These are phyloP conservation scores for Tenthredo livida DNA, from an alignment of 2,888 invertebrate species.

Conservation along the genomic window DNA sequence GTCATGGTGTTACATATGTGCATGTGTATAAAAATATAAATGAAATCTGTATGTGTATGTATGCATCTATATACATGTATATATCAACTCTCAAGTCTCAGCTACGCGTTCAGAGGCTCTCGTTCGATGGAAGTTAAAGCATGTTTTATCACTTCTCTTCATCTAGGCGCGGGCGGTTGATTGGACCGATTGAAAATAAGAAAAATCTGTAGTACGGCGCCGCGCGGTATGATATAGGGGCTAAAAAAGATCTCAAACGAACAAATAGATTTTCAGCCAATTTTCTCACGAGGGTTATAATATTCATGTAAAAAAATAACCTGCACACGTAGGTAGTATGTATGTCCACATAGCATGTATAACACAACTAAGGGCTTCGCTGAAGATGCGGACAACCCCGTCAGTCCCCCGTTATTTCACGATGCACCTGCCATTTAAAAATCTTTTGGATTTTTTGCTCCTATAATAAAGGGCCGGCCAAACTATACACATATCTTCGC, in stretches of 20 bases:
- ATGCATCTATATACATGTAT: background rate
- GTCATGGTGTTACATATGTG: background rate
- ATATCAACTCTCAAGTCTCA: background rate
- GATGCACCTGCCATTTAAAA: conserved; percentile 14
- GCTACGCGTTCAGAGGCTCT: conserved; percentile 58
- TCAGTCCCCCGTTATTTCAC: background rate
- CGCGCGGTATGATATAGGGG: background rate
- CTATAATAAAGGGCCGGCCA: background rate
- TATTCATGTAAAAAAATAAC: background rate
- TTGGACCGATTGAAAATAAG: conserved; percentile 51
- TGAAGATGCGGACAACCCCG: background rate
- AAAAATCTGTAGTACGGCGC: conserved; percentile 14
- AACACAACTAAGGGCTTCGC: background rate
- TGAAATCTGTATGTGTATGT: background rate
- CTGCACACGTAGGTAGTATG: too few relatives aligned
- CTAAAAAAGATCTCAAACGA: background rate
- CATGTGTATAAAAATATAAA: background rate
- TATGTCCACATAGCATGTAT: background rate
- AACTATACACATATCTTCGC: background rate
- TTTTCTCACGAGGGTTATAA: conserved; percentile 3
- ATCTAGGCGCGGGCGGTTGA: conserved; percentile 63
- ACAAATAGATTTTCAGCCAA: background rate
- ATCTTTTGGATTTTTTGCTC: conserved; percentile 1
- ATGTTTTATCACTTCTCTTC: conserved; percentile 67
- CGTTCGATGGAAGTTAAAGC: conserved; percentile 63